These are phyloP conservation scores for Agrypnus murinus DNA, from an alignment of 2,888 invertebrate genomes.

Conservation along the genomic window DNA sequence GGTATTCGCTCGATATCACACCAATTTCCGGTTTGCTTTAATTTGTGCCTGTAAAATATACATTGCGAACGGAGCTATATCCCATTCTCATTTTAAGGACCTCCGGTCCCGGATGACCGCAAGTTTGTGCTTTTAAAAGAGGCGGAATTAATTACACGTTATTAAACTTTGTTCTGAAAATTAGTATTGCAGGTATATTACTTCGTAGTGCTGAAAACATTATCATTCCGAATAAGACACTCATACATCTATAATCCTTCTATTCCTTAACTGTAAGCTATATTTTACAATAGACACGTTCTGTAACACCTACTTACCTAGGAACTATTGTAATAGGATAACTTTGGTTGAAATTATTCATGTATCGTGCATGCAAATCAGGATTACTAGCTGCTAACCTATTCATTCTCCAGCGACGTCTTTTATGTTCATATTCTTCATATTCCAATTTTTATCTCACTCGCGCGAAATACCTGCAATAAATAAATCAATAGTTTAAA, in stretches of 20 bases:
- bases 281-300: slow-evolving; percentile 26
- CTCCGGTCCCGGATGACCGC: slow-evolving; percentile 19
- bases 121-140: slow-evolving; percentile 10
- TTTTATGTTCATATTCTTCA: background rate
- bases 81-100: slow-evolving; percentile 9
- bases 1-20: slow-evolving; percentile 46
- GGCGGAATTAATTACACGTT: background rate
- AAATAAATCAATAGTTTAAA: no score
- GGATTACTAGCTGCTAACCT: background rate
- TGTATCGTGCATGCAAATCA: slow-evolving; percentile 17
- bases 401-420: background rate
- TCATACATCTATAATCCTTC: background rate
- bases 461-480: no score
- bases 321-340: slow-evolving; percentile 15
- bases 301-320: background rate
- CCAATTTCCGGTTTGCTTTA: slow-evolving; percentile 49
- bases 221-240: slow-evolving; percentile 14
- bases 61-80: slow-evolving; percentile 17
- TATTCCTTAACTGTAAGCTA: slow-evolving; percentile 4
- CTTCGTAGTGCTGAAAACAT: background rate
- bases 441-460: no score
- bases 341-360: slow-evolving; percentile 4
- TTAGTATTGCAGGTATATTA: no score
- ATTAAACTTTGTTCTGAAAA: no score
- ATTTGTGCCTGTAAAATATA: slow-evolving; percentile 46